Evolutionary conservation across 2,113 vertebrate species (phyloP).

Genomic region (Eubucco bourcierii): DNA sequence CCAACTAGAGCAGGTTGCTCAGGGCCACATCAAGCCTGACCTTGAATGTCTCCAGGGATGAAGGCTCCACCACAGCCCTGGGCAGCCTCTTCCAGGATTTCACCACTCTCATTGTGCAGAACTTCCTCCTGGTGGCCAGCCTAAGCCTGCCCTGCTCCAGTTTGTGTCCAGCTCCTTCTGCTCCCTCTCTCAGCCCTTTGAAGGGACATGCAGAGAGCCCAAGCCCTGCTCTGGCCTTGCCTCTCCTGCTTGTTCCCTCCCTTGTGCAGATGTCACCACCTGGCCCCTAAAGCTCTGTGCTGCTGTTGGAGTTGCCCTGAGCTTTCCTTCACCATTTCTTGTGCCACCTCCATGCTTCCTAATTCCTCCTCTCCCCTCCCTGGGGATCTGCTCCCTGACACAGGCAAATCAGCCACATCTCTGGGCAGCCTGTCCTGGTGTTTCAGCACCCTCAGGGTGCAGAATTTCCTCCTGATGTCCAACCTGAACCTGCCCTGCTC

Average conservation of each 20-base stretch:
- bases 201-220: not conserved
- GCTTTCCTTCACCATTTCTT: conserved; percentile 26
- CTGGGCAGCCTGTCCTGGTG: no score
- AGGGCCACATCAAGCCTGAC: no score
- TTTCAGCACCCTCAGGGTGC: no score
- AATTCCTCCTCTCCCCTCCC: not conserved
- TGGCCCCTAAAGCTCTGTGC: not conserved
- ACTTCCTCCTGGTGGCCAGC: no score
- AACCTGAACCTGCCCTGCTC: no score
- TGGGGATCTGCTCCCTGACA: conserved; percentile 25
- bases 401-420: conserved; percentile 11
- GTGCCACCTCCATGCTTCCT: not conserved
- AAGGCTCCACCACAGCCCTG: no score
- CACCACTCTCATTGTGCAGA: no score
- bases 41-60: no score
- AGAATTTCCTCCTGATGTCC: no score
- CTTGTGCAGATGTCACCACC: not conserved
- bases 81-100: no score
- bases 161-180: not conserved
- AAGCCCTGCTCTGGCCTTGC: not conserved
- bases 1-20: no score
- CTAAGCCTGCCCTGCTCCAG: no score
- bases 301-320: conserved; percentile 12
- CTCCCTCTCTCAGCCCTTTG: not conserved
- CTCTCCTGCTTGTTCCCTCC: not conserved